Evolutionary conservation across 2,113 vertebrate genomes (phyloP).

Genomic region (Telmatochromis sp.): DNA sequence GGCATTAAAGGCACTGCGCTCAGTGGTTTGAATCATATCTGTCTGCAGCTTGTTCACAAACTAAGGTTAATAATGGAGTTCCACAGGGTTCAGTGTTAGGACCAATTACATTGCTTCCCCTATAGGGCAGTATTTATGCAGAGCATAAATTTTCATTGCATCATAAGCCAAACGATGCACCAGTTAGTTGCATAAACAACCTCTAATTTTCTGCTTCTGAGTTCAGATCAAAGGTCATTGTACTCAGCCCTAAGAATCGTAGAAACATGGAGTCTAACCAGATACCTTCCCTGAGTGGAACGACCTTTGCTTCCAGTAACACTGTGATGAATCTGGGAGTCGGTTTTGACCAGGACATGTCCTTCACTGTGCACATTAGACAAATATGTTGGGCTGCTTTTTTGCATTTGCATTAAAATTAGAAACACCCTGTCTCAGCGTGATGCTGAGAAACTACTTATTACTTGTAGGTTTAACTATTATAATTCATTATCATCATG

Average conservation of each 20-base stretch:
- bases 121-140: not conserved
- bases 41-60: not conserved
- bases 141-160: not conserved
- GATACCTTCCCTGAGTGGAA: not conserved
- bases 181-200: not conserved
- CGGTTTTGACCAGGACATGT: not conserved
- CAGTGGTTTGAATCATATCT: not conserved
- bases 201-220: not conserved
- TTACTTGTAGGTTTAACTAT: not conserved
- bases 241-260: not conserved
- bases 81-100: not conserved
- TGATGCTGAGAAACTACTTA: not conserved
- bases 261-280: not conserved
- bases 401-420: not conserved
- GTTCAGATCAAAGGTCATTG: not conserved
- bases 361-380: not conserved
- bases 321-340: not conserved
- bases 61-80: not conserved
- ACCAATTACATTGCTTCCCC: not conserved
- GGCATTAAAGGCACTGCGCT: fast-evolving
- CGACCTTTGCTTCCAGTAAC: not conserved
- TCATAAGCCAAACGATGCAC: not conserved
- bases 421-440: not conserved
- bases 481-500: not conserved
- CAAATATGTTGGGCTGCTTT: not conserved